A percentile compares a stretch with the other conserved stretches of the same genome.
Conservation (phyloP, 2,888 invertebrate genomes). For the Rhabditophanes sp. region DNA sequence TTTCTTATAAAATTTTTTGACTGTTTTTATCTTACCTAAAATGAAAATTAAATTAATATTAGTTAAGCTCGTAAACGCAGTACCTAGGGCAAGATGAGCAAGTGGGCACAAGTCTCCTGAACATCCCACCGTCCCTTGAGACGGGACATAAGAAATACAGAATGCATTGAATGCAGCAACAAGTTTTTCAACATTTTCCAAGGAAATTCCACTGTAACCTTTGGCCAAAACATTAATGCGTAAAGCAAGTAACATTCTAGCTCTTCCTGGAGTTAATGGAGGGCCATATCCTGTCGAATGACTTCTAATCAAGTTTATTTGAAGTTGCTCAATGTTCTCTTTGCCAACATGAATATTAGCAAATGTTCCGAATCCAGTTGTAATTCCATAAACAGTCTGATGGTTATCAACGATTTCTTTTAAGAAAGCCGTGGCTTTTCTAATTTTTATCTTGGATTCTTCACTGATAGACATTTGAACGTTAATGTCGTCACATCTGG, state of each 20-base stretch:
- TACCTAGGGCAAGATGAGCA: slow-evolving; percentile 55
- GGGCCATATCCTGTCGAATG: slow-evolving; percentile 56
- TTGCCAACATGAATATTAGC: slow-evolving; percentile 51
- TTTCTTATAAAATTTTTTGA: too few species aligned
- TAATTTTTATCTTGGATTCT: slow-evolving; percentile 46
- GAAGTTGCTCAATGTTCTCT: slow-evolving; percentile 52
- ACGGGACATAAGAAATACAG: slow-evolving; percentile 56
- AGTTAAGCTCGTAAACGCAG: too few species aligned
- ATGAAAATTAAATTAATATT: too few species aligned
- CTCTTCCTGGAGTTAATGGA: slow-evolving; percentile 52
- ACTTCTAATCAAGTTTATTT: slow-evolving; percentile 55
- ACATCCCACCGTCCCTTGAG: slow-evolving; percentile 58
- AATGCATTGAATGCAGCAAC: slow-evolving; percentile 56
- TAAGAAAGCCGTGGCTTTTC: too few species aligned
- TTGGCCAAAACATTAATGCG: slow-evolving; percentile 57
- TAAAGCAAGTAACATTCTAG: slow-evolving; percentile 54
- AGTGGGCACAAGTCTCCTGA: slow-evolving; percentile 57
- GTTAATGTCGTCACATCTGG: too few species aligned
- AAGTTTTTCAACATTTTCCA: slow-evolving; percentile 51
- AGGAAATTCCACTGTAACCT: slow-evolving; percentile 56
- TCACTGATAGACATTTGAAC: too few species aligned
- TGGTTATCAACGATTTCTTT: too few species aligned
- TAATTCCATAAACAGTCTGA: slow-evolving; percentile 54
- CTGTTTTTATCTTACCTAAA: too few species aligned
- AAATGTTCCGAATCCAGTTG: slow-evolving; percentile 58